Base-by-base conservation (phyloP, 2,113 vertebrate genomes). In the Lasiurus cinereus region DNA sequence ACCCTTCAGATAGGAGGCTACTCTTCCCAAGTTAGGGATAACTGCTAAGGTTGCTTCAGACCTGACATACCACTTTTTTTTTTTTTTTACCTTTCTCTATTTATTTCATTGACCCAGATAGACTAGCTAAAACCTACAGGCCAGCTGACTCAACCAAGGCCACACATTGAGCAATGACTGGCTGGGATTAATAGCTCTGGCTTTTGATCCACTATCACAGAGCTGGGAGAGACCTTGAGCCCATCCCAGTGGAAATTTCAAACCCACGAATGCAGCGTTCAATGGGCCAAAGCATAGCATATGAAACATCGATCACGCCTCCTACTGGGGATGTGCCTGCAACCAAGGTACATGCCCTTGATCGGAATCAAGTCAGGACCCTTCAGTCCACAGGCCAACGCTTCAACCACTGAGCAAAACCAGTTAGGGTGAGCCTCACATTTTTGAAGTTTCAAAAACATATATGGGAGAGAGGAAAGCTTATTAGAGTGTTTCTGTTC, bases 171-270 rank as follows among this genome's bases (percentile, higher is more conserved):
- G 79, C 73, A 88, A 9, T 8, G 19, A 21, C 90, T 77, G 19
- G 5, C 83, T 33, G 59, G 8, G 16, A 29, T 90, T 56, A 67
- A 43, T 29, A 19, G 43, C 66, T 70, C 50, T 94, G 82, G 76
- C 72, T 76, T 90, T 90, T 83, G 56, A 80, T 16, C 85, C 16
- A 5, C 59, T 50, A 29, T n/a, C 76, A 36, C 5, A 29, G 6
- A 91, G 80, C 69, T 94, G 83, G 48, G 80, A 83, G 76, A 83
- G 94, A 79, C 48, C 64, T 84, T 50, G 85, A 83, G 6, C 22
- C 33, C 46, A 56, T 64, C 50, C 52, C 46, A 43, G 59, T 46
- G 12, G 54, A 76, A 72, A 73, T 43, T 72, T 85, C 64, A 91
- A 36, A 80, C 3, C 46, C 72, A 56, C 5, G 1, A 3, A 27